Evolutionary conservation across 2,113 vertebrate species (phyloP).

Genomic region (Trogon surrucura): DNA sequence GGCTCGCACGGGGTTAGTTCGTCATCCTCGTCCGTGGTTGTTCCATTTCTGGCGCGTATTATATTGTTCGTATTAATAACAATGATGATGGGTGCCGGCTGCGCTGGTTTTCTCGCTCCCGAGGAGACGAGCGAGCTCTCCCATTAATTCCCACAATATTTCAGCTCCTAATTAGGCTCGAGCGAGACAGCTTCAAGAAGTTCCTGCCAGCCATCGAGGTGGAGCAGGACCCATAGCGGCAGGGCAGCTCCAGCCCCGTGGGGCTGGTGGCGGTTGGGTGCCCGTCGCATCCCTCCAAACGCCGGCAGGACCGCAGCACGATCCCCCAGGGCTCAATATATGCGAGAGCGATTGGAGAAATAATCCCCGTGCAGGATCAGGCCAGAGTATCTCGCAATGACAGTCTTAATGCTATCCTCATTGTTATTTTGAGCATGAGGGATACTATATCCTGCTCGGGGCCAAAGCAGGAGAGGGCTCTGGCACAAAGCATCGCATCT

Average conservation of each 20-base stretch:
- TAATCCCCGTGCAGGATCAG: neutral
- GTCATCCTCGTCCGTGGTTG: neutral
- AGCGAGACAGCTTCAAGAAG: constrained; percentile 13
- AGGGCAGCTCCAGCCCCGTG: neutral
- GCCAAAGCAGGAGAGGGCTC: no score
- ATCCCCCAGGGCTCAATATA: neutral
- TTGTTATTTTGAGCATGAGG: no score
- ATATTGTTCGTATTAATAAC: constrained; percentile 57
- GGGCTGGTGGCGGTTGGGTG: neutral
- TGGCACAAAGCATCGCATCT: no score
- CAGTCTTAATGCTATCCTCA: no score
- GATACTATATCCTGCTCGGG: no score
- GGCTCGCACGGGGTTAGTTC: neutral
- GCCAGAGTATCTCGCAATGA: no score
- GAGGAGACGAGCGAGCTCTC: constrained; percentile 45
- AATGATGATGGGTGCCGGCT: constrained; percentile 49
- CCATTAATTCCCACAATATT: constrained; percentile 58
- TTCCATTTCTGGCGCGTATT: constrained; percentile 43
- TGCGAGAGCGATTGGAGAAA: neutral
- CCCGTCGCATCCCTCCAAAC: accelerated
- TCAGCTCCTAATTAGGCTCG: constrained; percentile 55
- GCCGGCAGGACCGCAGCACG: neutral
- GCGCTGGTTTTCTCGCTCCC: constrained; percentile 9
- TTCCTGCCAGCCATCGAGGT: neutral
- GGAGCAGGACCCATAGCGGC: neutral